Percentiles rank a stretch among this genome's conserved stretches.
Evolutionary conservation across 2,113 vertebrate genomes (phyloP).

Genomic region (Nematolebias whitei): DNA sequence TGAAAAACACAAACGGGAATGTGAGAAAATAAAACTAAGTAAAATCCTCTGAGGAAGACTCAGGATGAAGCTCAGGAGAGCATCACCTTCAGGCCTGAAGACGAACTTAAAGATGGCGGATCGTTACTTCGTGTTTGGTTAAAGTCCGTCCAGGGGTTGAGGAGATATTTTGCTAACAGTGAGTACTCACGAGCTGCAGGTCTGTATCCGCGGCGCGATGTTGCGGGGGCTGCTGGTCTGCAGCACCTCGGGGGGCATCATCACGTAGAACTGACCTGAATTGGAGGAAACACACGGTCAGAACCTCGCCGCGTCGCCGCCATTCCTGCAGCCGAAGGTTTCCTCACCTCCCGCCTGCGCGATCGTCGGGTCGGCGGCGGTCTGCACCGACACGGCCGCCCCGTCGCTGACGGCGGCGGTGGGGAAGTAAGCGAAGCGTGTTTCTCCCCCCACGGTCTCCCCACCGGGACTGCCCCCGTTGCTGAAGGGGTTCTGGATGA

Average conservation of each 20-base stretch:
- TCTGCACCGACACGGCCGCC: conserved; percentile 88
- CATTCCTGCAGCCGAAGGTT: neutral
- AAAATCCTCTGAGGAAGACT: too few species aligned
- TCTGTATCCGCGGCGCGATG: conserved; percentile 89
- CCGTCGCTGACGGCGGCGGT: conserved; percentile 88
- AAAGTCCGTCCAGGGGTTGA: too few species aligned
- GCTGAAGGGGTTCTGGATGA: conserved; percentile 94
- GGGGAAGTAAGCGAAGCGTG: conserved; percentile 91
- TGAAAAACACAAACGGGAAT: too few species aligned
- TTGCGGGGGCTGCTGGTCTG: conserved; percentile 84
- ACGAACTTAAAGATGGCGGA: too few species aligned
- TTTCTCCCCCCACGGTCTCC: conserved; percentile 88
- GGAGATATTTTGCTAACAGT: neutral
- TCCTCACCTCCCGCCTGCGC: conserved; percentile 85
- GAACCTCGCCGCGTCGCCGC: neutral
- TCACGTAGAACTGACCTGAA: conserved; percentile 91
- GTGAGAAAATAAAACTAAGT: too few species aligned
- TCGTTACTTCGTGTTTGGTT: too few species aligned
- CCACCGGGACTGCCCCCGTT: conserved; percentile 89
- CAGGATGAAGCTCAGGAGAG: neutral
- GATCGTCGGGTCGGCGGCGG: conserved; percentile 84
- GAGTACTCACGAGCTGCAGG: conserved; percentile 85
- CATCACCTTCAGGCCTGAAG: neutral
- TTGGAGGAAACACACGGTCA: neutral
- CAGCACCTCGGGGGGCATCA: conserved; percentile 92